Base-by-base conservation (phyloP, 2,797 vertebrate genomes). In the Coccyzus lansbergi region DNA sequence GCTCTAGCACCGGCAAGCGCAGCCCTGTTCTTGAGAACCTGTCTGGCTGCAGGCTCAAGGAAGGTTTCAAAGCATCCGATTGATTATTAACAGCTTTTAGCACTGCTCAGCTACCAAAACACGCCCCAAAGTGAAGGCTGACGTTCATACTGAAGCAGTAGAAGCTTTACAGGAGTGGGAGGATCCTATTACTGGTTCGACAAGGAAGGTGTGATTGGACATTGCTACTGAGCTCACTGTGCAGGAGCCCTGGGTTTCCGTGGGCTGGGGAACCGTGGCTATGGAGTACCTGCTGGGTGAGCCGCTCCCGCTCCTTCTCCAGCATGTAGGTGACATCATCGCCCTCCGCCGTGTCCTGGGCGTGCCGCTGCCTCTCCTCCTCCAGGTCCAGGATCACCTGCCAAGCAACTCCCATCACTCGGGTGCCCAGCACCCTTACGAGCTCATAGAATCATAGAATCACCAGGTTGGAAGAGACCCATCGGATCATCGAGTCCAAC, bases 371-470 rank as follows among this genome's bases (percentile, higher is more conserved):
- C 64, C 99, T 97, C 96, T 99, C 99, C 72, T 99, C 98, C 96
- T 99, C 99, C 94, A 99, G 98, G 97, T 99, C 99, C 85, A 98
- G 96, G 26, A 99, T 99, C 94, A 99, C 99, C 99, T 99, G 96
- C 92, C 76, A 75, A 20, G 16, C 63, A 12, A 96, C 79, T 92
- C 8, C 70, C 70, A 16, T 49, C 18, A 15, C 44, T 8, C 7
- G 7, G 38, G 6, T 3, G 22, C 13, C 29, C 16, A 2, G 17
- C 20, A 55, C 33, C 9, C 28, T 14, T 3, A 6, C 7, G 9
- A 17, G 36, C 26, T 28, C 15, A n/a, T n/a, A n/a, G n/a, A n/a
- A n/a, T n/a, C n/a, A n/a, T n/a, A n/a, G n/a, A n/a, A n/a, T n/a
- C n/a, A n/a, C n/a, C n/a, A n/a, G n/a, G n/a, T n/a, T n/a, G n/a